These are phyloP conservation scores for Cheilosia vulpina DNA, from an alignment of 2,888 invertebrate species.

Conservation along the genomic window DNA sequence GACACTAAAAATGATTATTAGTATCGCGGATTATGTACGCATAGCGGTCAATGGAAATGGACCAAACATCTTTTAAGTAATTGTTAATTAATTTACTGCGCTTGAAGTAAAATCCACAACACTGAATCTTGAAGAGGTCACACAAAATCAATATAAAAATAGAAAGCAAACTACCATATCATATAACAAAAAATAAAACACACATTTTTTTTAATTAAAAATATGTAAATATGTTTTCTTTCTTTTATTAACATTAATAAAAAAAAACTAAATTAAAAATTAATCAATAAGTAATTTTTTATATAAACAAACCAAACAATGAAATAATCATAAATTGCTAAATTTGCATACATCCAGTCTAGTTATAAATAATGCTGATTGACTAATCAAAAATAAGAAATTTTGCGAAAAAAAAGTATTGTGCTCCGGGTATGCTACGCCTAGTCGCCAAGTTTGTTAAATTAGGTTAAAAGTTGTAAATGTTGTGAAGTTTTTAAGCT, in stretches of 20 bases:
- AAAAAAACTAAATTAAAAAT: conserved; percentile 48
- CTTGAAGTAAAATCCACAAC: background rate
- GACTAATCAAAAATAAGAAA: background rate
- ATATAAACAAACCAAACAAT: conserved; percentile 59
- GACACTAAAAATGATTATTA: too few species aligned
- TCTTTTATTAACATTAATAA: conserved; percentile 53
- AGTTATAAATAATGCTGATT: conserved; percentile 34
- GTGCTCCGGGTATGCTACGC: too few species aligned
- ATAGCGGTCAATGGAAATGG: too few species aligned
- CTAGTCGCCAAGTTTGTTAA: too few species aligned
- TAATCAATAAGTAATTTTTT: conserved; percentile 36
- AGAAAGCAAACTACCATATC: background rate
- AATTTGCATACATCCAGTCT: conserved; percentile 8
- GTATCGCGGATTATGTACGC: too few species aligned
- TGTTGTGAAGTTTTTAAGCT: too few species aligned
- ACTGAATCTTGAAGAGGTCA: too few species aligned
- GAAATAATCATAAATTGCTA: conserved; percentile 31
- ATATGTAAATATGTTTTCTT: conserved; percentile 47
- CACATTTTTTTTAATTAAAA: conserved; percentile 42
- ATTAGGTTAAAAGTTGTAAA: too few species aligned
- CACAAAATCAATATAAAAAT: background rate
- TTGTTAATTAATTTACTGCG: too few species aligned
- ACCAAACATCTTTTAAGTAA: too few species aligned
- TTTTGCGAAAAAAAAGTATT: too few species aligned
- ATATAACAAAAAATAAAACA: conserved; percentile 47